Evolutionary conservation across 2,888 invertebrate species (phyloP).

Genomic region (Lottia scabra): DNA sequence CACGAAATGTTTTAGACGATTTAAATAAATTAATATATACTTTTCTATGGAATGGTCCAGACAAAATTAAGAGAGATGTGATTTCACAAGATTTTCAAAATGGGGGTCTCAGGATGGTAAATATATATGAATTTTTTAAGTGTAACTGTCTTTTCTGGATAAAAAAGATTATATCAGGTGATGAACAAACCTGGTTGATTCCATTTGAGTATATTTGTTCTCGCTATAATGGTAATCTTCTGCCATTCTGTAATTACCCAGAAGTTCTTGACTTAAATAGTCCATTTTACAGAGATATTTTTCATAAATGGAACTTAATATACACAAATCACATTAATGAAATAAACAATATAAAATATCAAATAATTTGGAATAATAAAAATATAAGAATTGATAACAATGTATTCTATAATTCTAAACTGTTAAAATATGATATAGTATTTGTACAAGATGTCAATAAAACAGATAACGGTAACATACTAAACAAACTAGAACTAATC

Average conservation of each 20-base stretch:
- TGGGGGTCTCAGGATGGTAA: background rate
- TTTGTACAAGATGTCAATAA: too few species aligned
- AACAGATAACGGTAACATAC: too few species aligned
- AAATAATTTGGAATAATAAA: background rate
- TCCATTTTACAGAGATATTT: background rate
- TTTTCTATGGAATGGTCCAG: background rate
- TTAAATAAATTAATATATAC: background rate
- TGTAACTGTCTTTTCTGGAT: background rate
- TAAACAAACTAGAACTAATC: too few species aligned
- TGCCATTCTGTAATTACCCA: background rate
- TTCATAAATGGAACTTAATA: background rate
- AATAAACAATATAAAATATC: background rate
- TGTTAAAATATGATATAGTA: too few species aligned
- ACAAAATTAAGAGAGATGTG: background rate
- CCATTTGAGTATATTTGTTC: background rate
- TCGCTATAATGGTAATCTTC: background rate
- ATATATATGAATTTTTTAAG: background rate
- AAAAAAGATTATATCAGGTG: background rate
- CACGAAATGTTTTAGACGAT: background rate
- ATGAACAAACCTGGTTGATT: background rate
- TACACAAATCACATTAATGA: background rate
- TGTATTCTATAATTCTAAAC: too few species aligned
- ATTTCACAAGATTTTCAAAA: background rate
- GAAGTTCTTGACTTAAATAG: background rate
- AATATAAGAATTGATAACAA: background rate